Base-by-base conservation (phyloP, 2,888 invertebrate species). In the Pristionchus mayeri region DNA sequence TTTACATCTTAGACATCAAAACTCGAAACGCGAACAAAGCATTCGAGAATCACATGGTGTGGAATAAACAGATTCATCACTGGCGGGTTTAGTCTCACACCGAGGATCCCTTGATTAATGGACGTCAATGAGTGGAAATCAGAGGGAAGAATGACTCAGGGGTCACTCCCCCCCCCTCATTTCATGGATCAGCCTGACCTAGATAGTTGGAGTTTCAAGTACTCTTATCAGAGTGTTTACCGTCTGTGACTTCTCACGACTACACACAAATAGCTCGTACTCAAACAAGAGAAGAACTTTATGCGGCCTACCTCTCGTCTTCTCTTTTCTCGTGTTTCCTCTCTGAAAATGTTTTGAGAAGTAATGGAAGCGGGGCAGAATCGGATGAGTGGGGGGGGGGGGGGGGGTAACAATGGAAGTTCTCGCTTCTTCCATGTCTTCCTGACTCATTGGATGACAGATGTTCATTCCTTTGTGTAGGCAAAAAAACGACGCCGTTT, bases 261-360 rank as follows among this genome's bases (percentile, higher is more conserved):
- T 37, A 67, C 57, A 67, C 67, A 67, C 34, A 67, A 67, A 67
- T 67, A 67, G 67, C 34, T 67, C 37, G 67, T 60, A 60, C 27
- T 67, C 67, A 67, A 67, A 67, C 67, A 67, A 67, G 67, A 67
- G 67, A 67, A 37, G 37, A 67, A 67, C 67, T 34, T 67, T 13
- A 67, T 67, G 67, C 21, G 37, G 21, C 37, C 67, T 67, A 67
- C 67, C 21, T 37, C 21, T 67, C 21, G 67, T 67, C 67, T 18
- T 21, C 16, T 37, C 37, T 18, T 21, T 37, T 18, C 2, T 37
- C 6, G 9, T 67, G 67, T 67, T 67, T 34, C n/a, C n/a, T 67
- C 37, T 27, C 27, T 60, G 9, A 24, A 54, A 54, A 54, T n/a
- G 30, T 27, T n/a, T 1, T 24, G 27, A 60, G 57, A 60, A 27